Evolutionary conservation across 2,888 invertebrate species (phyloP).

Genomic region (Eurois occulta): DNA sequence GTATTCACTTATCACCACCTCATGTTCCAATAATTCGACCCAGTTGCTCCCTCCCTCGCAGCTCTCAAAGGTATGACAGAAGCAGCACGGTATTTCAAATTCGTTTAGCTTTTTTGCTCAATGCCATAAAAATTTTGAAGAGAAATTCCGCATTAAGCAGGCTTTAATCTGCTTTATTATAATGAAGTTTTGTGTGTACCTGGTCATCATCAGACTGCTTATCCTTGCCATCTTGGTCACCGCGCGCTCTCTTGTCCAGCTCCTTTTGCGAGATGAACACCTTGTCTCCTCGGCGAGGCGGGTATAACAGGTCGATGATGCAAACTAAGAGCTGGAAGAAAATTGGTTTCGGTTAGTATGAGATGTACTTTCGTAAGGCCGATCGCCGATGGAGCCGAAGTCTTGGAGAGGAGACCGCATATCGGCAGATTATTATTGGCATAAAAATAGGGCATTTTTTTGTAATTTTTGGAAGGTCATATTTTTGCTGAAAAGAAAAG

Average conservation of each 20-base stretch:
- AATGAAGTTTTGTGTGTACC: constrained; percentile 55
- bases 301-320: constrained; percentile 96
- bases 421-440: too few relatives aligned
- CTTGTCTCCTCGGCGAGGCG: constrained; percentile 90
- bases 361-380: neutral
- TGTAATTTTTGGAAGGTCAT: too few relatives aligned
- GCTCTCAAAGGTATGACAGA: neutral
- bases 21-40: too few relatives aligned
- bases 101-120: neutral
- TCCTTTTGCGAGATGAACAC: constrained; percentile 77
- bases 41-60: too few relatives aligned
- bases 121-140: too few relatives aligned
- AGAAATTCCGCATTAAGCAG: too few relatives aligned
- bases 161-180: neutral
- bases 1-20: too few relatives aligned
- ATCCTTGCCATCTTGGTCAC: constrained; percentile 75
- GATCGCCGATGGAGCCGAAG: neutral
- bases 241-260: constrained; percentile 78
- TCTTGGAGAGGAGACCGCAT: neutral
- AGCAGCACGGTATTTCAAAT: neutral
- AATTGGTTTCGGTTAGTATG: neutral
- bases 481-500: too few relatives aligned
- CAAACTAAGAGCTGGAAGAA: constrained; percentile 94
- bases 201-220: constrained; percentile 79
- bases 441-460: too few relatives aligned